Base-by-base conservation (phyloP, 2,797 vertebrate genomes). In the Urosaurus nigricauda region DNA sequence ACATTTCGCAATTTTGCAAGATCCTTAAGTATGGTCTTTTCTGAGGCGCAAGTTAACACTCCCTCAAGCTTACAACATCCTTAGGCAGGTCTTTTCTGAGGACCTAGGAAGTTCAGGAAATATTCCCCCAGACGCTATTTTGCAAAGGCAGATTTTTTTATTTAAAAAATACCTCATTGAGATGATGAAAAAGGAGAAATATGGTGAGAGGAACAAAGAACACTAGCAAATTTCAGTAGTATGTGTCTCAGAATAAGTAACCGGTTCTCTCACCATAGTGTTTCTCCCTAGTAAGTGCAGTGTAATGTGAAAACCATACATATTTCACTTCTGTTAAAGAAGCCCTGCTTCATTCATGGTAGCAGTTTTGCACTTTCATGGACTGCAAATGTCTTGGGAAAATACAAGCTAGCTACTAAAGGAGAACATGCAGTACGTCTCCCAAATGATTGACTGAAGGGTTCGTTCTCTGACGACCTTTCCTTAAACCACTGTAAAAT, bases 401-500 rank as follows among this genome's bases (percentile, higher is more conserved):
- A 89, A 92, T 92, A 87, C 1, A 0, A 91, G 79, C 21, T 65
- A 86, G 71, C 37, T 88, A 37, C 16, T 88, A 86, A 86, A 87
- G 90, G 35, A 63, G 53, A 68, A 0, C 81, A 89, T 51, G 56
- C 79, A 84, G 26, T 75, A 89, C 79, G 1, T 26, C 81, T 91
- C 89, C 92, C 91, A 81, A 79, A 43, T 19, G 37, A 75, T 37
- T 68, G 79, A 43, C 87, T 89, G 60, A 3, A 90, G 7, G 87
- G 81, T 13, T 92, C 84, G 83, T 83, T 53, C 21, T 83, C 63
- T 82, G 35, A 26, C 63, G 65, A 60, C 70, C 82, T 40, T 92
- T 83, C 79, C 65, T 86, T 87, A 91, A 94, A 63, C 24, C 51
- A 89, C 65, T 79, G 21, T 43, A 92, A 94, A 93, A 90, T 14